Percentiles rank a stretch among this genome's conserved stretches.
These are phyloP conservation scores for Gymnopithys bicolor DNA, from an alignment of 2,797 vertebrate species.

Conservation along the genomic window DNA sequence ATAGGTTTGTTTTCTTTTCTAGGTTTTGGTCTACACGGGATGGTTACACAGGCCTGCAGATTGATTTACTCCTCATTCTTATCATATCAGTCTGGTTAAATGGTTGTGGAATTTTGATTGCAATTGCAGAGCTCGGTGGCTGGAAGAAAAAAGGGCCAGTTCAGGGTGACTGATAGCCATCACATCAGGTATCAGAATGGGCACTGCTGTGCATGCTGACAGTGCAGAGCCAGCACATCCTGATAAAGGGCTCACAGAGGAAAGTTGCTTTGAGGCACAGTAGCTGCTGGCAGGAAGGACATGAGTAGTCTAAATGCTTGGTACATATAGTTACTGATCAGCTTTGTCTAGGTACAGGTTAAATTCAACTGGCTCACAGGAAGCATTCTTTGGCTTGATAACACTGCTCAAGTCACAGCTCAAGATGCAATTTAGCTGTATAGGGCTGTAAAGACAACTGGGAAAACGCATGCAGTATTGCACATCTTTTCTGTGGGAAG, in stretches of 20 bases:
- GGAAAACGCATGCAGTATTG: neutral
- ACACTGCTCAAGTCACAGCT: too few species aligned
- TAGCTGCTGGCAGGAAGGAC: neutral
- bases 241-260: neutral
- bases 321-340: too few species aligned
- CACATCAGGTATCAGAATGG: rapidly evolving
- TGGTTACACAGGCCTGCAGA: neutral
- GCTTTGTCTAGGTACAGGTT: neutral
- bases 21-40: slow-evolving; percentile 1
- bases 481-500: neutral
- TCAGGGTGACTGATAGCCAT: neutral
- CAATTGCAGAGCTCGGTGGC: neutral
- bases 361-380: neutral
- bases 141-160: rapidly evolving
- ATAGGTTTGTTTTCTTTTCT: neutral
- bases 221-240: neutral
- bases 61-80: neutral
- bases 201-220: neutral
- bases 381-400: neutral
- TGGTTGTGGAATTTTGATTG: neutral
- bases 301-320: neutral
- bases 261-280: neutral
- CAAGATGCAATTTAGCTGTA: neutral
- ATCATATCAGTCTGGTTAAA: neutral
- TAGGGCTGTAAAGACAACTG: neutral